These are phyloP conservation scores for Neolamprologus cancellatus DNA, from an alignment of 2,113 vertebrate genomes.

Conservation along the genomic window DNA sequence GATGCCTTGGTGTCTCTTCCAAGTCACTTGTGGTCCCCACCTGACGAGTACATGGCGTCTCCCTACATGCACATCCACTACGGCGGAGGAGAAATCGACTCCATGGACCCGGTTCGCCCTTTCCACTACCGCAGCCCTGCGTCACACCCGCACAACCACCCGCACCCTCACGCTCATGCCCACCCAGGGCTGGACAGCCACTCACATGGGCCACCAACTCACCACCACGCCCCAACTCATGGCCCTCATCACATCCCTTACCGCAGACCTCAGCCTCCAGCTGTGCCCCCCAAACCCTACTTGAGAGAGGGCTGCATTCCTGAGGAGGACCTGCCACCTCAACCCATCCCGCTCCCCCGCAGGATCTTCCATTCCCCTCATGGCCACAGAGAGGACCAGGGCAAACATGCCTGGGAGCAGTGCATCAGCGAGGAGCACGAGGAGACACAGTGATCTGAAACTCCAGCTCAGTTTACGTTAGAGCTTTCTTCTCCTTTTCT, in stretches of 20 bases:
- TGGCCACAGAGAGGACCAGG: slow-evolving; percentile 81
- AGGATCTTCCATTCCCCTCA: slow-evolving; percentile 79
- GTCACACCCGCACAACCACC: slow-evolving; percentile 75
- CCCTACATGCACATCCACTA: slow-evolving; percentile 93
- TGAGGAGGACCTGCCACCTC: slow-evolving; percentile 74
- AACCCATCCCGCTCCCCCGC: slow-evolving; percentile 82
- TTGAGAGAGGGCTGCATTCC: slow-evolving; percentile 85
- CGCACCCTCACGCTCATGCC: slow-evolving; percentile 54
- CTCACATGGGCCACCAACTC: slow-evolving; percentile 74
- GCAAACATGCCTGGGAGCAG: slow-evolving; percentile 88
- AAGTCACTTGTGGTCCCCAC: too few species aligned
- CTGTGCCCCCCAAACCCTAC: slow-evolving; percentile 87
- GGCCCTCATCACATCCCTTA: slow-evolving; percentile 62
- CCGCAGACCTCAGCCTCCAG: slow-evolving; percentile 75
- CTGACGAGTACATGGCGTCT: too few species aligned
- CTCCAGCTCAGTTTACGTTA: background rate
- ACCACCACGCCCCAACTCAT: slow-evolving; percentile 49
- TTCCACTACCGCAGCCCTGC: slow-evolving; percentile 92
- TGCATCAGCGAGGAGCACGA: slow-evolving; percentile 85
- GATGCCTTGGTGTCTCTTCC: too few species aligned
- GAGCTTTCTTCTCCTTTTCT: slow-evolving; percentile 6
- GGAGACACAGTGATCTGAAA: slow-evolving; percentile 49
- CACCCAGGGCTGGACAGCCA: slow-evolving; percentile 77
- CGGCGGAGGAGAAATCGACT: slow-evolving; percentile 85
- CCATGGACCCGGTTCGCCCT: slow-evolving; percentile 83